Evolutionary conservation across 2,888 invertebrate genomes (phyloP).

Genomic region (Hypomecis atomaria): DNA sequence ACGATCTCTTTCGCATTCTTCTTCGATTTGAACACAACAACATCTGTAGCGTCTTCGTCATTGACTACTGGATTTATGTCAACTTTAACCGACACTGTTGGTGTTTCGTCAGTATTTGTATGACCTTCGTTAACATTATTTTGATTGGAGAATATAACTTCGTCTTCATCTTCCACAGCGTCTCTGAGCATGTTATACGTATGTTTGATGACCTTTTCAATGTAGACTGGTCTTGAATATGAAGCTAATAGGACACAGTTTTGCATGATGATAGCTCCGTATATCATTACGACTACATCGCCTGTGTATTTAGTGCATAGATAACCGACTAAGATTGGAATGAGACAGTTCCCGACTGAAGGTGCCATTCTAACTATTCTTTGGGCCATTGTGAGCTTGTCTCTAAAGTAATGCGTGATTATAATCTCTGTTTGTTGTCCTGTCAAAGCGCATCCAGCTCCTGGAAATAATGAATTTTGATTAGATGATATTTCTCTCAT

Average conservation of each 20-base stretch:
- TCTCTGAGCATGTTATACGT: conserved; percentile 78
- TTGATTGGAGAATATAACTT: conserved; percentile 83
- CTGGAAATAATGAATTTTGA: conserved; percentile 73
- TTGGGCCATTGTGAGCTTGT: conserved; percentile 80
- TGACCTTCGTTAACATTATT: conserved; percentile 35
- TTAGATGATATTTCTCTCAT: no score
- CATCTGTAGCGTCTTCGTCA: conserved; percentile 72
- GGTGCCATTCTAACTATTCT: conserved; percentile 81
- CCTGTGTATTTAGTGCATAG: conserved; percentile 73
- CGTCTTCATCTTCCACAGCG: conserved; percentile 81
- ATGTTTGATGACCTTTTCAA: conserved; percentile 73
- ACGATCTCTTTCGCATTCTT: conserved; percentile 71
- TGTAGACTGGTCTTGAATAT: conserved; percentile 83
- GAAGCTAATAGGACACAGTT: conserved; percentile 81
- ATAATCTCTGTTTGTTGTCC: conserved; percentile 85
- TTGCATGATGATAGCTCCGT: conserved; percentile 84
- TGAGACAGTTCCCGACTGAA: conserved; percentile 80
- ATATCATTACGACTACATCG: conserved; percentile 80
- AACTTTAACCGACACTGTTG: conserved; percentile 33
- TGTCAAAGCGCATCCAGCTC: conserved; percentile 83
- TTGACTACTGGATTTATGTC: conserved; percentile 50
- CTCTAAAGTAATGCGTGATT: conserved; percentile 84
- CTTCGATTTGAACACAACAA: conserved; percentile 74
- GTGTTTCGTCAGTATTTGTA: conserved; percentile 30
- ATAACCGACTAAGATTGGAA: conserved; percentile 80